Conservation (phyloP, 1,140 invertebrate genomes). For the Drosophila rhopaloa region DNA sequence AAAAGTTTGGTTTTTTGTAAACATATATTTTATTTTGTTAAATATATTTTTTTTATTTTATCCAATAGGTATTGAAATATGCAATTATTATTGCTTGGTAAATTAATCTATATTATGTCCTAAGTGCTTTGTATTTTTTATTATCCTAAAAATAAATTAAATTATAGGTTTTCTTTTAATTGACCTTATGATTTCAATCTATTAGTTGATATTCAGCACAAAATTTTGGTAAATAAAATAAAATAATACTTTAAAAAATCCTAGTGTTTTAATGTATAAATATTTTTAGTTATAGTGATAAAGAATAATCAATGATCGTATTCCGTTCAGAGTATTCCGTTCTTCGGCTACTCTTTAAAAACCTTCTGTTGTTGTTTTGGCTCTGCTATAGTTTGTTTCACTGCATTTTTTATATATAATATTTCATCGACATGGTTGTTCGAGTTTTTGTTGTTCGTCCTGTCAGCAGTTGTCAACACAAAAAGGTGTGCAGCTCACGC, state of each 20-base stretch:
- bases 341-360: neutral
- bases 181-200: too few relatives aligned
- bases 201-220: too few relatives aligned
- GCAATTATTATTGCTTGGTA: neutral
- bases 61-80: neutral
- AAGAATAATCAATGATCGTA: too few relatives aligned
- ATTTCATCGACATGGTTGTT: conserved; percentile 44
- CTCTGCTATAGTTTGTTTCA: conserved; percentile 21
- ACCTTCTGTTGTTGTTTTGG: neutral
- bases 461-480: conserved; percentile 77
- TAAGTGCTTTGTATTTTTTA: too few relatives aligned
- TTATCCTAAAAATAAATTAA: too few relatives aligned
- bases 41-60: neutral
- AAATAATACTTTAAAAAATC: too few relatives aligned
- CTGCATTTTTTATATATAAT: conserved; percentile 32
- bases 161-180: too few relatives aligned
- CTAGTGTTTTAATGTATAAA: too few relatives aligned
- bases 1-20: neutral
- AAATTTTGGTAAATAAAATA: too few relatives aligned
- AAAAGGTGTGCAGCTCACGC: conserved; percentile 46
- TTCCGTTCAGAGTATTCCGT: neutral
- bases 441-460: conserved; percentile 39
- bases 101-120: neutral
- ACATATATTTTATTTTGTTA: neutral
- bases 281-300: too few relatives aligned